These are phyloP conservation scores for Dryococelus australis DNA, from an alignment of 2,888 invertebrate genomes.

Conservation along the genomic window DNA sequence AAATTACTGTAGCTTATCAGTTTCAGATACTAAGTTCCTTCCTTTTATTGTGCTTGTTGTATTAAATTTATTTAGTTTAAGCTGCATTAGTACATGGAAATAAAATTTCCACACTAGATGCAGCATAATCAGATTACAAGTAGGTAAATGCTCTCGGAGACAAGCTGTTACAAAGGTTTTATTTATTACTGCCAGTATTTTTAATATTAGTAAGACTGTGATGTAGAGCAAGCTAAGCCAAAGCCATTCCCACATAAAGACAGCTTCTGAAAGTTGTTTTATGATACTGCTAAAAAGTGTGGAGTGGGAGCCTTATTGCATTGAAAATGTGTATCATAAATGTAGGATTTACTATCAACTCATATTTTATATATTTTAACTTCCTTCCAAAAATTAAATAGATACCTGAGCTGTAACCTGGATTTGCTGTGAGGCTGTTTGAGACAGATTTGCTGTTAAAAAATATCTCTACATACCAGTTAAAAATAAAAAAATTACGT, in stretches of 20 bases:
- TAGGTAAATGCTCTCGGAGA: background rate
- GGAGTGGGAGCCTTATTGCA: too few species aligned
- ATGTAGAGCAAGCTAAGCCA: background rate
- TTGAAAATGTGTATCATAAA: too few species aligned
- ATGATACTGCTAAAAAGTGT: background rate
- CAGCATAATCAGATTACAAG: background rate
- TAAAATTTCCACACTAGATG: background rate
- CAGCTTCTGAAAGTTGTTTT: background rate
- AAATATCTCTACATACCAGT: too few species aligned
- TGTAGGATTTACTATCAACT: too few species aligned
- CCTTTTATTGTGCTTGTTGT: background rate
- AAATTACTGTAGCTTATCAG: background rate
- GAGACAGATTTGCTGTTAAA: too few species aligned
- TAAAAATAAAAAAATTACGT: too few species aligned
- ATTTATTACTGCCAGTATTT: background rate
- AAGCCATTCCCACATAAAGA: background rate
- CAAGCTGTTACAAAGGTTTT: background rate
- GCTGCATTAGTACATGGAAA: background rate
- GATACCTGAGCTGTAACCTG: too few species aligned
- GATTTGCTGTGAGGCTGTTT: too few species aligned
- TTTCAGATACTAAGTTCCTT: slow-evolving; percentile 1
- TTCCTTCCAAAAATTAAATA: too few species aligned
- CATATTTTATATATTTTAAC: too few species aligned
- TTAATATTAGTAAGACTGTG: background rate
- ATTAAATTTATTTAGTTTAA: background rate